Conservation (phyloP, 2,113 vertebrate genomes). For the Vidua chalybeata region DNA sequence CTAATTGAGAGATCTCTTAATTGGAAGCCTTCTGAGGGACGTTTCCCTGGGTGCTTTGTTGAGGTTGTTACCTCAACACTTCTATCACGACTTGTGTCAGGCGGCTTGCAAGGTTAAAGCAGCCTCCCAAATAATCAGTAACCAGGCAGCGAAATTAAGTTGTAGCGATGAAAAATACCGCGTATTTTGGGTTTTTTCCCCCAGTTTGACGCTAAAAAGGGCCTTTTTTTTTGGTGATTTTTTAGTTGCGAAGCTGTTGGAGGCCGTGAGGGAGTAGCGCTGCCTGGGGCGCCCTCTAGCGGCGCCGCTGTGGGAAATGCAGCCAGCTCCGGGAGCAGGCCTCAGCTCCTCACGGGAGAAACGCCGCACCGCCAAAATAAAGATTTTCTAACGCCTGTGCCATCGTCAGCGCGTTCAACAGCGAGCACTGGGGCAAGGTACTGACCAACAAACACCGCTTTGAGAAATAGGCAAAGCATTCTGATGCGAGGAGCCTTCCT, state of each 20-base stretch:
- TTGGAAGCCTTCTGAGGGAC: background rate
- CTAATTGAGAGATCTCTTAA: background rate
- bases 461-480: background rate
- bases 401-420: background rate
- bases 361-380: background rate
- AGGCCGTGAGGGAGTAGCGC: background rate
- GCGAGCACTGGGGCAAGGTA: background rate
- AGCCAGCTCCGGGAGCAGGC: background rate
- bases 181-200: background rate
- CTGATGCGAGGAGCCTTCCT: background rate
- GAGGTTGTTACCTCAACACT: background rate
- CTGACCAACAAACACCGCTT: background rate
- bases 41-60: background rate
- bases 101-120: background rate
- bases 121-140: background rate
- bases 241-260: background rate
- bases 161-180: background rate
- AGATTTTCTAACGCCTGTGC: background rate
- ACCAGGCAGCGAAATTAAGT: background rate
- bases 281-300: conserved; percentile 59
- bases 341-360: rapidly evolving
- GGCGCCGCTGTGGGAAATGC: conserved; percentile 13
- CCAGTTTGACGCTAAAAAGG: background rate
- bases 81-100: background rate
- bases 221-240: background rate